phyloP scores from a whole-genome alignment of 2,888 invertebrate genomes.

The Stenolophus ochropezus region DNA sequence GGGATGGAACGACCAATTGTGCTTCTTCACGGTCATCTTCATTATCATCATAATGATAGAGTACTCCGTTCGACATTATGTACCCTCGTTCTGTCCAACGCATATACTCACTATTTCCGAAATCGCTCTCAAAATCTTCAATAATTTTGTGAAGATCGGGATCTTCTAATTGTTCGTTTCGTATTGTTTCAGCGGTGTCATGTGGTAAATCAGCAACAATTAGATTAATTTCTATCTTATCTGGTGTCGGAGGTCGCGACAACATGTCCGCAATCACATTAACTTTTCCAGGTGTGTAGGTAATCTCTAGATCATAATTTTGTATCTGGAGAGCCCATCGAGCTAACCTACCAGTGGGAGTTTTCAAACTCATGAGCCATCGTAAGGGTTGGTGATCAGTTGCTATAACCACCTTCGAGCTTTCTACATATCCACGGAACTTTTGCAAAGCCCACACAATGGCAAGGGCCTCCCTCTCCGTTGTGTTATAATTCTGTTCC shows the following conservation, averaged over 20 bases:
- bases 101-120: neutral
- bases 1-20: neutral
- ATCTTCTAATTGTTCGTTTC: constrained; percentile 1
- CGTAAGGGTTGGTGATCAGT: neutral
- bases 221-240: neutral
- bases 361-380: neutral
- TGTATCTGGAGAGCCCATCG: neutral
- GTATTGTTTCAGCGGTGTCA: neutral
- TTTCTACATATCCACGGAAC: neutral
- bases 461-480: neutral
- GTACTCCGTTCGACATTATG: constrained; percentile 4
- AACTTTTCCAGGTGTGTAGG: neutral
- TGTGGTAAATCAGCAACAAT: constrained; percentile 1
- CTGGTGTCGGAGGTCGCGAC: neutral
- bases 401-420: neutral
- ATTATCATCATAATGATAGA: constrained; percentile 27
- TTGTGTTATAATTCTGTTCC: neutral
- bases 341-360: neutral
- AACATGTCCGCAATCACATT: neutral
- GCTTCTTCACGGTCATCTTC: neutral
- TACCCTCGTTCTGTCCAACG: constrained; percentile 10
- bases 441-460: neutral
- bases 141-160: neutral
- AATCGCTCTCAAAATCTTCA: neutral
- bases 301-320: neutral